Percentiles rank a stretch among this genome's conserved stretches.
phyloP scores from a whole-genome alignment of 2,888 invertebrate species.

The Habrosyne pyritoides region DNA sequence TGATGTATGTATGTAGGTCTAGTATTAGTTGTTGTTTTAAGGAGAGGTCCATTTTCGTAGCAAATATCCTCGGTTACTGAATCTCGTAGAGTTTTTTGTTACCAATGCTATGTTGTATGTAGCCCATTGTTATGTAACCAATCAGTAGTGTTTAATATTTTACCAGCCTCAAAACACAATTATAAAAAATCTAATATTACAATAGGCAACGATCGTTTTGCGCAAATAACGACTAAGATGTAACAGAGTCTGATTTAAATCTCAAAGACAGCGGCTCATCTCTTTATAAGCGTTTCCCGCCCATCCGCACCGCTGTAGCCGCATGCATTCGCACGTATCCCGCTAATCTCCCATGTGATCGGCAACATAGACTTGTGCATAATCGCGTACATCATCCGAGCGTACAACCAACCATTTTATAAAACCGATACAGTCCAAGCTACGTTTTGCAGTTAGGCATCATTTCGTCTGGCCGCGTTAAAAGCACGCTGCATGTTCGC shows the following conservation, averaged over 20 bases:
- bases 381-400: constrained; percentile 31
- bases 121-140: background rate
- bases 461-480: constrained; percentile 81
- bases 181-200: too few relatives aligned
- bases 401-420: constrained; percentile 73
- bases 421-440: constrained; percentile 70
- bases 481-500: constrained; percentile 82
- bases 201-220: background rate
- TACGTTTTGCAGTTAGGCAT: constrained; percentile 75
- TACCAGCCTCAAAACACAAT: too few relatives aligned
- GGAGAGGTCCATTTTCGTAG: background rate
- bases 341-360: constrained; percentile 80
- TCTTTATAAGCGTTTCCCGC: constrained; percentile 69
- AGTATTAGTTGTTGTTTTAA: background rate
- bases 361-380: constrained; percentile 70
- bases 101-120: too few relatives aligned
- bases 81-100: background rate
- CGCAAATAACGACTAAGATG: constrained; percentile 40
- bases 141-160: background rate
- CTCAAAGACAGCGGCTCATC: constrained; percentile 53
- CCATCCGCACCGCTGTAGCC: constrained; percentile 58
- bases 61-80: background rate
- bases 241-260: constrained; percentile 48
- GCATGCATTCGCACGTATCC: constrained; percentile 81
- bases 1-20: background rate